Evolutionary conservation across 35 echinoderm and acorn worm genomes (phyloP).

Genomic region (Patiria miniata): DNA sequence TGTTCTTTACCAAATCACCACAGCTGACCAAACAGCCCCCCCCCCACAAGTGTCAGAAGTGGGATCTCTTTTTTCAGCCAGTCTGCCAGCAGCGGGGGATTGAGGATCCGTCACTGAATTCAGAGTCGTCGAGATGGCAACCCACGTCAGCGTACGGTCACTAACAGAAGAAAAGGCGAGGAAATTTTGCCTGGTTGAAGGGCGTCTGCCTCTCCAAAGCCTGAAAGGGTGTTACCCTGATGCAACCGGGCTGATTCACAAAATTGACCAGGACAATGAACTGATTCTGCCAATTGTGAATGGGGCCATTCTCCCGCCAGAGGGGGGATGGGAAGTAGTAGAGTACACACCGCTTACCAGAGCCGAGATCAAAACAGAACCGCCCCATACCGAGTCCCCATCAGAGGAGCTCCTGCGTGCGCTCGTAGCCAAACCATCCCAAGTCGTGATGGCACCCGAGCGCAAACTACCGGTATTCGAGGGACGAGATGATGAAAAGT

Average conservation of each 20-base stretch:
- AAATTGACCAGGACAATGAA: background rate
- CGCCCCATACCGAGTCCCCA: too few species aligned
- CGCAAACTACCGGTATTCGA: background rate
- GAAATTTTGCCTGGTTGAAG: background rate
- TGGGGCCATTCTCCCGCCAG: background rate
- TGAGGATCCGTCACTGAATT: background rate
- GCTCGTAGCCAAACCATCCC: background rate
- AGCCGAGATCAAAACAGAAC: too few species aligned
- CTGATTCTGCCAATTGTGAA: background rate
- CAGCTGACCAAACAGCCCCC: too few species aligned
- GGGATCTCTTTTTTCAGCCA: too few species aligned
- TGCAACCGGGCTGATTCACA: background rate
- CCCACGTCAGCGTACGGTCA: background rate
- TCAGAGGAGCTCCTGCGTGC: background rate
- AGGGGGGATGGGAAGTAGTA: background rate
- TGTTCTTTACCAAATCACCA: too few species aligned
- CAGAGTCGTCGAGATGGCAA: background rate
- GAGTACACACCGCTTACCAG: too few species aligned
- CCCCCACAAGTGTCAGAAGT: too few species aligned
- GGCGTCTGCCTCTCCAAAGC: background rate
- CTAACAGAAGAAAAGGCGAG: background rate
- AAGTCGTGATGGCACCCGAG: conserved; percentile 5
- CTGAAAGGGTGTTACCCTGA: background rate
- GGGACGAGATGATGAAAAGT: background rate
- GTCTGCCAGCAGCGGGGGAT: background rate